Percentiles rank a stretch among this genome's conserved stretches.
Evolutionary conservation across 2,797 vertebrate genomes (phyloP).

Genomic region (Arrhamphus sclerolepis): DNA sequence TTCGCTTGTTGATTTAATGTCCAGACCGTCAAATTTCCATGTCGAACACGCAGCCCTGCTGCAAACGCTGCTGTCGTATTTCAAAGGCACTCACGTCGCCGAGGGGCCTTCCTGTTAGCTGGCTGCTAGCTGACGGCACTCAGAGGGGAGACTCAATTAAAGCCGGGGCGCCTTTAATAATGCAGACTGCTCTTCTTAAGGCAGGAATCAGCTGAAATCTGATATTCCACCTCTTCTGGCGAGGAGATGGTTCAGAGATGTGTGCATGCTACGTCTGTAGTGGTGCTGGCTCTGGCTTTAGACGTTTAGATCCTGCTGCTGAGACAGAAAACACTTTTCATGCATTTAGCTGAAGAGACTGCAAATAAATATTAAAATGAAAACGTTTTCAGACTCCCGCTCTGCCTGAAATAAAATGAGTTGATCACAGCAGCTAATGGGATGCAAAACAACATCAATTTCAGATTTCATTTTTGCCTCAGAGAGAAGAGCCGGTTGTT

Average conservation of each 20-base stretch:
- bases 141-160: conserved; percentile 55
- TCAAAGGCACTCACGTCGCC: conserved; percentile 41
- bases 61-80: conserved; percentile 60
- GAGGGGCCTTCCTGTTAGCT: conserved; percentile 26
- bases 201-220: conserved; percentile 42
- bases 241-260: conserved; percentile 39
- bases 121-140: conserved; percentile 45
- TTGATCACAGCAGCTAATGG: too few relatives aligned
- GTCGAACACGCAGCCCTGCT: conserved; percentile 38
- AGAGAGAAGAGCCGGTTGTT: too few relatives aligned
- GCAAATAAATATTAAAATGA: too few relatives aligned
- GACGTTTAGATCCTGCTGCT: background rate
- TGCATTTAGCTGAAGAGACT: background rate
- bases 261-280: conserved; percentile 9
- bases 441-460: too few relatives aligned
- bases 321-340: background rate
- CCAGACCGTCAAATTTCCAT: conserved; percentile 46
- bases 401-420: too few relatives aligned
- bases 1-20: conserved; percentile 35
- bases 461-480: too few relatives aligned
- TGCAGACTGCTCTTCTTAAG: conserved; percentile 64
- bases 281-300: background rate
- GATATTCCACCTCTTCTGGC: conserved; percentile 39
- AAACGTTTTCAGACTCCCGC: too few relatives aligned
- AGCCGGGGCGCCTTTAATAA: conserved; percentile 68